These are phyloP conservation scores for Heterotis niloticus DNA, from an alignment of 2,113 vertebrate genomes.

Conservation along the genomic window DNA sequence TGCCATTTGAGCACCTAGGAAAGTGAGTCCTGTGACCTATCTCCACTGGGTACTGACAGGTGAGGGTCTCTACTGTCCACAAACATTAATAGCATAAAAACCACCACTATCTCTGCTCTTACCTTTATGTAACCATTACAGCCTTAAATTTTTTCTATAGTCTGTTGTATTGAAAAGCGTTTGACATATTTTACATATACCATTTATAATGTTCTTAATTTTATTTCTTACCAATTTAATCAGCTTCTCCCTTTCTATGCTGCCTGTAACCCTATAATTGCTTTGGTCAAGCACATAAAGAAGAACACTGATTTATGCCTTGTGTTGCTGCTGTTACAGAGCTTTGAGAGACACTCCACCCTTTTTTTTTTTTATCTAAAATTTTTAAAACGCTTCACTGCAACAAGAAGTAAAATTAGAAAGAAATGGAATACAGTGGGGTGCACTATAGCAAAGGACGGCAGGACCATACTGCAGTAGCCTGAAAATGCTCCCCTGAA, in stretches of 20 bases:
- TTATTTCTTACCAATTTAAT: too few species aligned
- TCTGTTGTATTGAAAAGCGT: too few species aligned
- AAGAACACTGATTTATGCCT: background rate
- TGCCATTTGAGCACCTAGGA: conserved; percentile 97
- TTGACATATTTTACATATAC: too few species aligned
- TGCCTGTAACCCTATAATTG: background rate
- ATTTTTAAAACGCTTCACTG: background rate
- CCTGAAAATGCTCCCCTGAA: background rate
- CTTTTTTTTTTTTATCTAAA: background rate
- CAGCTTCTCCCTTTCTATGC: too few species aligned
- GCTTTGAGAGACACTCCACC: background rate
- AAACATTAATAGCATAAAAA: too few species aligned
- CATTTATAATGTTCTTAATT: too few species aligned
- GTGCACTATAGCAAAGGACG: conserved; percentile 6
- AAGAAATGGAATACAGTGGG: background rate
- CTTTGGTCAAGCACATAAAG: background rate
- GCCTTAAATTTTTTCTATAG: too few species aligned
- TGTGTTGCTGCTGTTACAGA: conserved; percentile 7
- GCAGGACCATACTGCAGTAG: too few species aligned
- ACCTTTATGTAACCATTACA: too few species aligned
- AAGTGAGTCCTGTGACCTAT: conserved; percentile 71
- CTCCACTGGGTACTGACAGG: conserved; percentile 51
- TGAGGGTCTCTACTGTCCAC: conserved; percentile 25
- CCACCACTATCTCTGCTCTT: too few species aligned
- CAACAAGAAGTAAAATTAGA: conserved; percentile 21